Conservation (phyloP, 2,113 vertebrate species). For the Zootoca vivipara region DNA sequence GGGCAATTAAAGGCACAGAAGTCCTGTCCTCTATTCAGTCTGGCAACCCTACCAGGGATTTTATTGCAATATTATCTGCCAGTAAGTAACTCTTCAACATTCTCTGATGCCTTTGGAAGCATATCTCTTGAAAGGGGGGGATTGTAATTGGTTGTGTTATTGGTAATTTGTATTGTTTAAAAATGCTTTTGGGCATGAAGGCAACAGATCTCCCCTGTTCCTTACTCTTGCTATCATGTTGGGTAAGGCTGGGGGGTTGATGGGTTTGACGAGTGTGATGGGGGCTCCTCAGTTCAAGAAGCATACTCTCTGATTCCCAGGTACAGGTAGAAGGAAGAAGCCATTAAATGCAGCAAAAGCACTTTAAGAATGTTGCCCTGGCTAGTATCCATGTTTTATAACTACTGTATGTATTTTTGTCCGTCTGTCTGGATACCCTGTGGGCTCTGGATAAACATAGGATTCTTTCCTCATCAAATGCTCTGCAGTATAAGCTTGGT, state of each 20-base stretch:
- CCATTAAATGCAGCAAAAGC: neutral
- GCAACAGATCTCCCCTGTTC: neutral
- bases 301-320: neutral
- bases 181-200: too few species aligned
- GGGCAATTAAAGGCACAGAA: too few species aligned
- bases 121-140: too few species aligned
- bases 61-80: too few species aligned
- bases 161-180: too few species aligned
- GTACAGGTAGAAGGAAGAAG: neutral
- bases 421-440: neutral
- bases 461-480: neutral
- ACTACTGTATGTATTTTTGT: neutral
- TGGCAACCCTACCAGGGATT: too few species aligned
- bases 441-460: neutral
- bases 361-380: neutral
- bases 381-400: neutral
- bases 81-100: too few species aligned
- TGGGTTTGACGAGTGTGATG: too few species aligned
- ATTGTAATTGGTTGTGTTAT: too few species aligned
- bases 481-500: neutral
- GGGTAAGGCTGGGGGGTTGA: neutral
- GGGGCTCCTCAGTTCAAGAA: neutral
- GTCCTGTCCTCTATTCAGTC: too few species aligned
- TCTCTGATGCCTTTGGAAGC: too few species aligned
- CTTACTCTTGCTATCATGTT: neutral